Conservation (phyloP, 2,797 vertebrate genomes). For the Cossypha caffra region DNA sequence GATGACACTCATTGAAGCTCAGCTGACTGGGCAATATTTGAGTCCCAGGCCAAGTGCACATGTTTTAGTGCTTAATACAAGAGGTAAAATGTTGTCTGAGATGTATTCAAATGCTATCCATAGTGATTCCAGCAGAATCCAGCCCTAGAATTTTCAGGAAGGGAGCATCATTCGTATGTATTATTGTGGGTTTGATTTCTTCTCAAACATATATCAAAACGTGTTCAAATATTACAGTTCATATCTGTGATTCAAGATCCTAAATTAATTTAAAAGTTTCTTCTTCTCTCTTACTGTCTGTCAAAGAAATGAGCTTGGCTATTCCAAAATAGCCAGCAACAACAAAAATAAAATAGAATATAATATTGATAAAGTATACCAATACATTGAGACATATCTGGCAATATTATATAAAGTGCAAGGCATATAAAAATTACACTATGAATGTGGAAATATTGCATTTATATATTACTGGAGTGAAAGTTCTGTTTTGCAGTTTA, state of each 20-base stretch:
- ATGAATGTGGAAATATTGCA: neutral
- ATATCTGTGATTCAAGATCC: neutral
- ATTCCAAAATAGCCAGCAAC: neutral
- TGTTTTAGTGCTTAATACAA: neutral
- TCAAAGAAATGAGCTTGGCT: neutral
- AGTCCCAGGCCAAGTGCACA: neutral
- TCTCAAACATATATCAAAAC: neutral
- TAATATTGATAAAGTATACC: neutral
- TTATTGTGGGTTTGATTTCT: neutral
- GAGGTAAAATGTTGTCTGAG: neutral
- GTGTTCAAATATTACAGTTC: neutral
- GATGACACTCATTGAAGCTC: neutral
- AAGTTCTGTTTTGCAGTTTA: neutral
- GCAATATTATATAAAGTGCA: neutral
- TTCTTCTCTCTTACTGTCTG: neutral
- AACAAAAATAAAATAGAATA: neutral
- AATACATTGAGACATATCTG: neutral
- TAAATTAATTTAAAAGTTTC: neutral
- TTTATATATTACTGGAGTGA: neutral
- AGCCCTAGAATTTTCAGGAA: neutral
- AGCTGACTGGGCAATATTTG: neutral
- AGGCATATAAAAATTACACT: neutral
- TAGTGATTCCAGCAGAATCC: neutral
- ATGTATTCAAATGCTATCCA: neutral
- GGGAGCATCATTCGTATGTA: neutral